A percentile compares a stretch with the other conserved stretches of the same genome.
phyloP scores from a whole-genome alignment of 2,888 invertebrate species.

The Hipparchia semele region DNA sequence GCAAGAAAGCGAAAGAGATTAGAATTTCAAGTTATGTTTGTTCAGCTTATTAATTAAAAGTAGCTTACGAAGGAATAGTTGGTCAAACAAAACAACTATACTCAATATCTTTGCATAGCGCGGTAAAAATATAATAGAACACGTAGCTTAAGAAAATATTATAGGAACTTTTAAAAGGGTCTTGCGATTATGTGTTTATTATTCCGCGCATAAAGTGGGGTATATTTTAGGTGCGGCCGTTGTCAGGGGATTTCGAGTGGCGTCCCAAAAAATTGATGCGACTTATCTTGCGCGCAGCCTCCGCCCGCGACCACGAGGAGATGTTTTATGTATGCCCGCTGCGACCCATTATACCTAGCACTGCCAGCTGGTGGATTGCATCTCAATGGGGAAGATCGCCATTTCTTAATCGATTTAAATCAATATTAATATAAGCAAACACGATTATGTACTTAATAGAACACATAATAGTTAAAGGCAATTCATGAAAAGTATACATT shows the following conservation, averaged over 20 bases:
- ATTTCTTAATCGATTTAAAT: too few relatives aligned
- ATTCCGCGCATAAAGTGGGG: constrained; percentile 75
- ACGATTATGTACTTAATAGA: too few relatives aligned
- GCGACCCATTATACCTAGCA: constrained; percentile 24
- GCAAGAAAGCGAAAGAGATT: too few relatives aligned
- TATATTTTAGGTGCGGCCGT: constrained; percentile 68
- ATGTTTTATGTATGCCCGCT: constrained; percentile 68
- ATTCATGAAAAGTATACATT: too few relatives aligned
- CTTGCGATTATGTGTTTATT: constrained; percentile 51
- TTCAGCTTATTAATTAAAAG: too few relatives aligned
- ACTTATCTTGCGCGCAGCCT: constrained; percentile 65
- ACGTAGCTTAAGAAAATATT: constrained; percentile 1
- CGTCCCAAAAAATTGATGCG: constrained; percentile 76
- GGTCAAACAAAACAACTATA: too few relatives aligned
- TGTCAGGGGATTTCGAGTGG: constrained; percentile 74
- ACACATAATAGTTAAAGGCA: too few relatives aligned
- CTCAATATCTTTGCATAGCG: background rate
- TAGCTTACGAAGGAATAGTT: too few relatives aligned
- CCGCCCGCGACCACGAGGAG: constrained; percentile 48
- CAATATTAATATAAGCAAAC: too few relatives aligned
- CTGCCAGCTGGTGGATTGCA: constrained; percentile 5
- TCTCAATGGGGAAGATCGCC: background rate
- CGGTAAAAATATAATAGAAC: background rate
- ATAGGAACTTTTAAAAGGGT: constrained; percentile 12
- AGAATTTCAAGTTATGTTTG: too few relatives aligned